Evolutionary conservation across 2,888 invertebrate genomes (phyloP), one percentile per base, ranked within the genome.

Genomic region (Branchinecta sandiegonensis): DNA sequence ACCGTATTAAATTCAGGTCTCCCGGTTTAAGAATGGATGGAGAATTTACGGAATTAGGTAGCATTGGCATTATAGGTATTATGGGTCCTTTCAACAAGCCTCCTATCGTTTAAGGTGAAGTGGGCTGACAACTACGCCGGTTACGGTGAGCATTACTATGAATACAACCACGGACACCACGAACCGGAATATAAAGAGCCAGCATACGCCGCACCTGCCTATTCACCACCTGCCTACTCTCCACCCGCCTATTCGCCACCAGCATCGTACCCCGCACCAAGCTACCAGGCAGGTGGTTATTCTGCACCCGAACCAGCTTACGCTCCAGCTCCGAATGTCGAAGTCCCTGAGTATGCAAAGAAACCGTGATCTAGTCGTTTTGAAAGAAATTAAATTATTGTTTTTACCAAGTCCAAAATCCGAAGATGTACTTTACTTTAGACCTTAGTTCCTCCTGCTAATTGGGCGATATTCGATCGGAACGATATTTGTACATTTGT

Each of bases 111-210:
- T 12, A 68, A 76, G 76, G 75, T 76, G 46, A 73, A 75, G 63
- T 77, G 77, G 77, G 74, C 74, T 2, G 77, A 77, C 71, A 73
- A 74, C 48, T 70, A 76, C 47, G 77, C 74, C 66, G 76, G 76
- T 13, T 75, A 75, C 66, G 75, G 74, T 65, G 76, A 73, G 71
- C 75, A 75, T 68, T 75, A 74, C 73, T 75, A 71, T 70, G 75
- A 74, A 66, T 75, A 73, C 72, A 74, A 74, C 71, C 75, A 74
- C 8, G 69, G 73, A 66, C 23, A 71, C 14, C 67, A 67, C n/a
- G 47, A 67, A 37, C 65, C 65, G 9, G 65, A 65, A 65, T 65
- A 65, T 23, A 65, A 65, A 17, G 56, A 56, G 17, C 67, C 67
- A 9, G 46, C 47, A 14, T 67, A 67, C 23, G 13, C 47, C n/a